Percentiles rank a stretch among this genome's conserved stretches.
phyloP scores from a whole-genome alignment of 2,797 vertebrate genomes.

The Spondyliosoma cantharus region DNA sequence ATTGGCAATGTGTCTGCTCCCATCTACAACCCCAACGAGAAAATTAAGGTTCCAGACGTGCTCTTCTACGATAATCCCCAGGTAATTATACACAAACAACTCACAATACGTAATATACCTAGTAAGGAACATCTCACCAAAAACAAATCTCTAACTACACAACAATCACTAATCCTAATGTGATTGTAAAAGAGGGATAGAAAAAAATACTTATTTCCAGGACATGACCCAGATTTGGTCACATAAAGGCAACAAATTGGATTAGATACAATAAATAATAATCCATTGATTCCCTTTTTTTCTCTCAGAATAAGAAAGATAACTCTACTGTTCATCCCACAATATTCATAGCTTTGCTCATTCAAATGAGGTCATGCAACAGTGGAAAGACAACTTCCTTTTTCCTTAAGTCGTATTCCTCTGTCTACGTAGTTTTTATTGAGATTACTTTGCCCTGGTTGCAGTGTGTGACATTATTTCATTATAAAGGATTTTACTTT shows the following conservation, averaged over 20 bases:
- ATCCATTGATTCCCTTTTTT: slow-evolving; percentile 2
- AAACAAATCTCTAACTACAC: neutral
- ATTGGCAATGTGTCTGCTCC: slow-evolving; percentile 89
- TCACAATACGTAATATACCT: neutral
- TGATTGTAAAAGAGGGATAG: neutral
- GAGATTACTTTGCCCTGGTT: neutral
- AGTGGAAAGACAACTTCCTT: neutral
- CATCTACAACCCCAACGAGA: slow-evolving; percentile 85
- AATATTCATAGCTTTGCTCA: neutral
- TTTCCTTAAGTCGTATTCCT: neutral
- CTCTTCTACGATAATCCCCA: slow-evolving; percentile 97
- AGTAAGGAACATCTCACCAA: neutral
- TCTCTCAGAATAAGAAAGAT: slow-evolving; percentile 8
- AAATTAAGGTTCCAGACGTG: slow-evolving; percentile 96
- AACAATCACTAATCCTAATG: neutral
- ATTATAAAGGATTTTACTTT: slow-evolving; percentile 48
- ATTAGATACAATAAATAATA: slow-evolving; percentile 38
- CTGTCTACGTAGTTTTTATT: neutral
- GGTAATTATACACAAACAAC: slow-evolving; percentile 74
- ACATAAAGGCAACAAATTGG: neutral
- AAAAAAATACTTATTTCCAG: slow-evolving; percentile 20
- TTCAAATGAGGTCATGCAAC: neutral
- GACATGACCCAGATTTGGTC: slow-evolving; percentile 22
- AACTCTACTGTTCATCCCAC: neutral
- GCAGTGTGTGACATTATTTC: slow-evolving; percentile 29